Evolutionary conservation across 2,113 vertebrate species (phyloP).

Genomic region (Eurypyga helias): DNA sequence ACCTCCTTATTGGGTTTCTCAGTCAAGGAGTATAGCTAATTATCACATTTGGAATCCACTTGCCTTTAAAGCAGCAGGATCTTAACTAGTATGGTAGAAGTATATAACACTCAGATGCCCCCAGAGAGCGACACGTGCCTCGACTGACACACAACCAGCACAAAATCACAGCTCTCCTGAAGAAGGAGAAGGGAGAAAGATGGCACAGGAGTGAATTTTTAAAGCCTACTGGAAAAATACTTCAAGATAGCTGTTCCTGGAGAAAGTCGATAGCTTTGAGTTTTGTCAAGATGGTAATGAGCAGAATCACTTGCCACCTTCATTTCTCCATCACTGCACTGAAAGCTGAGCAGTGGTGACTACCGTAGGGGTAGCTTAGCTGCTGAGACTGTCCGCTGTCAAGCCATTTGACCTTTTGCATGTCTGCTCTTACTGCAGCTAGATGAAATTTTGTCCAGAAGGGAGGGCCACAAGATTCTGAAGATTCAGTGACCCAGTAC

Average conservation of each 20-base stretch:
- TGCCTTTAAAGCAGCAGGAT: neutral
- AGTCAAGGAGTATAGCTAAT: neutral
- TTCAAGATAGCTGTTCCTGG: neutral
- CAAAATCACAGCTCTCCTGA: neutral
- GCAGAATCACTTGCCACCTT: neutral
- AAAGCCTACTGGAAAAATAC: neutral
- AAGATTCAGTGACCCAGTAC: neutral
- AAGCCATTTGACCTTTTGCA: neutral
- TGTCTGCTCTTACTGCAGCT: neutral
- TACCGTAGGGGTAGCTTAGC: neutral
- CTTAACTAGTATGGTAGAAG: neutral
- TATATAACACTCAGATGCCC: neutral
- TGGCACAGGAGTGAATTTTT: neutral
- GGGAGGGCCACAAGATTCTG: neutral
- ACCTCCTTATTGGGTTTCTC: neutral
- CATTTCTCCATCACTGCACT: rapidly evolving
- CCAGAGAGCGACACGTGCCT: neutral
- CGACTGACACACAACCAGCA: neutral
- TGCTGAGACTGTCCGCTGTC: neutral
- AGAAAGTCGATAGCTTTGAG: neutral
- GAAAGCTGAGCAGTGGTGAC: neutral
- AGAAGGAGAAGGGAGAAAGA: neutral
- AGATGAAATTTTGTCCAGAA: neutral
- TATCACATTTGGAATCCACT: neutral
- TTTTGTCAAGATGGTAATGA: neutral